Percentiles rank a stretch among this genome's conserved stretches.
Conservation (phyloP, 2,797 vertebrate genomes). For the Margarornis squamiger region DNA sequence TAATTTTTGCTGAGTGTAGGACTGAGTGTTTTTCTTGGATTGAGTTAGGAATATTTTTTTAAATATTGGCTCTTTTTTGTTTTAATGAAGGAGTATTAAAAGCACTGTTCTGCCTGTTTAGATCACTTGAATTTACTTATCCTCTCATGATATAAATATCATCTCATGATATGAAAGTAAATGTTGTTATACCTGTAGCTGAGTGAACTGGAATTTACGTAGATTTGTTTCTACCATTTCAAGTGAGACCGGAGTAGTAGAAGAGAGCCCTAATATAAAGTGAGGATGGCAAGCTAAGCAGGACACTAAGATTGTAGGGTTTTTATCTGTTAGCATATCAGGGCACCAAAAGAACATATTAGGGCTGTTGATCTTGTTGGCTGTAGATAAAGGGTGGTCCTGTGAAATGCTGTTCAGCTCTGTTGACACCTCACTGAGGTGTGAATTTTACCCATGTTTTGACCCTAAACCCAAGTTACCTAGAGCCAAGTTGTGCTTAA, state of each 20-base stretch:
- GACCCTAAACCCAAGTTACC: neutral
- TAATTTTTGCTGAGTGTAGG: neutral
- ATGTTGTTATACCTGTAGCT: neutral
- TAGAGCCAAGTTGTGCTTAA: neutral
- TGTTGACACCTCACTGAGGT: neutral
- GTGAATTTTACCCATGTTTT: neutral
- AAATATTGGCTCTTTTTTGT: neutral
- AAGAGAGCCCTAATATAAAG: neutral
- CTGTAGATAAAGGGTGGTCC: neutral
- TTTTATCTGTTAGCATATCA: neutral
- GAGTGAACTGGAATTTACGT: neutral
- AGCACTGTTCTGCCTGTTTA: neutral
- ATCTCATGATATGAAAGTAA: neutral
- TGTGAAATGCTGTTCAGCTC: neutral
- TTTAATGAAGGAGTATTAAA: neutral
- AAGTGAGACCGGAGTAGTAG: neutral
- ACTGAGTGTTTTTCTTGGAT: neutral
- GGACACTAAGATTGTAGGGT: neutral
- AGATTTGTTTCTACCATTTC: neutral
- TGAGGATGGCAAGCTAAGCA: neutral
- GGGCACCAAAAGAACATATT: neutral
- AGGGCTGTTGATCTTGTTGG: neutral
- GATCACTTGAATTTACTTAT: neutral
- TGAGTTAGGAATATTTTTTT: neutral
- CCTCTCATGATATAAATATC: neutral